phyloP scores from a whole-genome alignment of 2,888 invertebrate genomes.

The Trichopria drosophilae region DNA sequence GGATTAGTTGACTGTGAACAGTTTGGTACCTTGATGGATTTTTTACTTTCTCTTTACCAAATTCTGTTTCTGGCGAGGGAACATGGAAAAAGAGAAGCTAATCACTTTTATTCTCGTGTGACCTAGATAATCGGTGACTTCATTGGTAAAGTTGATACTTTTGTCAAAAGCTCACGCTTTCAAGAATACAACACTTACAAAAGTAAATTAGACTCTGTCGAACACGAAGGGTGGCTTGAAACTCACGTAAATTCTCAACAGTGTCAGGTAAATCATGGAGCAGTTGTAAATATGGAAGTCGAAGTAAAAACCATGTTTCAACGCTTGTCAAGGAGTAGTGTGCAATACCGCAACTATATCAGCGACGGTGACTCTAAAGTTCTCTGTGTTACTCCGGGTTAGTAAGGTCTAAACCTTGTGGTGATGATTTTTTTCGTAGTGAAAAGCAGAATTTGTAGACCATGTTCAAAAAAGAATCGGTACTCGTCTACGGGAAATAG shows the following conservation, averaged over 20 bases:
- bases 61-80: too few relatives aligned
- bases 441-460: too few relatives aligned
- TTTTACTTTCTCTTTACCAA: too few relatives aligned
- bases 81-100: conserved; percentile 27
- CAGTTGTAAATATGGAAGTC: conserved; percentile 36
- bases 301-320: too few relatives aligned
- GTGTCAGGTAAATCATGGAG: conserved; percentile 31
- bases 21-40: too few relatives aligned
- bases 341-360: too few relatives aligned
- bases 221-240: conserved; percentile 35
- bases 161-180: conserved; percentile 30
- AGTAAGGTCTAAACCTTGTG: too few relatives aligned
- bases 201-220: conserved; percentile 29
- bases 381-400: conserved; percentile 20
- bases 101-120: conserved; percentile 17
- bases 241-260: conserved; percentile 26
- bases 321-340: too few relatives aligned
- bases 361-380: too few relatives aligned
- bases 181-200: conserved; percentile 28
- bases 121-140: conserved; percentile 26
- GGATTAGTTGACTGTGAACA: too few relatives aligned
- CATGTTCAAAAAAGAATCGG: too few relatives aligned
- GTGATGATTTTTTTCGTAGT: too few relatives aligned
- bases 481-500: conserved; percentile 33
- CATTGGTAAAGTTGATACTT: conserved; percentile 26